Base-by-base conservation (phyloP, 2,797 vertebrate genomes). In the Macropodus opercularis region DNA sequence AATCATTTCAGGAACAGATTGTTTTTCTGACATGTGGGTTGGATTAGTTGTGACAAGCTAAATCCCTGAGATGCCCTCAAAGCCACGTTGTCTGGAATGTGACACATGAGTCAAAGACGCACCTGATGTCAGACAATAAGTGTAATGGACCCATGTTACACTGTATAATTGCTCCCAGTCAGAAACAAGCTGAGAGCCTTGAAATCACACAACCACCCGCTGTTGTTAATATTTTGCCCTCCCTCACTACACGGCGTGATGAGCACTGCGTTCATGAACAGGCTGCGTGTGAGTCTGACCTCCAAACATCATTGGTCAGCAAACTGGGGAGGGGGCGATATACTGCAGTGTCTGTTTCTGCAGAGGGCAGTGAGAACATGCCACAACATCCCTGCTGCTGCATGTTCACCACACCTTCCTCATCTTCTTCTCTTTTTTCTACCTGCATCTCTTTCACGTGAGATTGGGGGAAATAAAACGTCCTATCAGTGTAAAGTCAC, bases 221-320 rank as follows among this genome's bases (percentile, higher is more conserved):
- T 40, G 1, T 42, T 31, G 7, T 10, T 24, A 29, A 44, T 39
- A 9, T 15, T 11, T 18, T 14, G 11, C 46, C 48, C 60, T 32
- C 46, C 49, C 44, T 40, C 38, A 40, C 4, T 48, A 23, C 12
- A 1, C 62, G 39, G 60, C 61, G 67, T 66, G 38, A 73, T 38
- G 66, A 50, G 42, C 15, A 1, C 27, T 1, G 27, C 50, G 57
- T 29, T 77, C 24, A 31, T 44, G 51, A 73, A 69, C 53, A 31
- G 21, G 64, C 60, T 29, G 43, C 59, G 56, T 69, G 65, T 76
- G 19, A 62, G 70, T 59, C 67, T 89, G 85, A 89, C 87, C 89
- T 90, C 87, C 75, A 87, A 89, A 87, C 79, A 87, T 84, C 77
- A 80, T 80, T 80, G 83, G 79, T 90, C 87, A 91, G 86, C 83